Evolutionary conservation across 2,888 invertebrate genomes (phyloP), one percentile per base, ranked within the genome.

Genomic region (Junonia oenone): DNA sequence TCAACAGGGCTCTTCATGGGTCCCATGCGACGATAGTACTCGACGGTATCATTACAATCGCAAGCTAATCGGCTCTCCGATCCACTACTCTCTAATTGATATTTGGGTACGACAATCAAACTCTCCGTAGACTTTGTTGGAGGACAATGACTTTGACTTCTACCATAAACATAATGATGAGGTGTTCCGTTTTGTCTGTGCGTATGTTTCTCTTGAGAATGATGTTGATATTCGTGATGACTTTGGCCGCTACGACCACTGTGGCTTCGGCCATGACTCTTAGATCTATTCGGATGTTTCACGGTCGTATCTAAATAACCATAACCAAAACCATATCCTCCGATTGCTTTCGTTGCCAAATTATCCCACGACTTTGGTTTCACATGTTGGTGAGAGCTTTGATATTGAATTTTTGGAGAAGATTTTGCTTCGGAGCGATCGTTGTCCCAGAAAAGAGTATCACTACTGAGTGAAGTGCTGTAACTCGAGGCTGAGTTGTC

Each of bases 311-410:
- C 96, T 52, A 95, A 82, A 69, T 96, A 96, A 6, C 96, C 96
- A 69, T 96, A 97, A 0, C 96, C 96, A 68, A 96, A 96, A 2
- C 96, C 96, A 64, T 97, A 96, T 0, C 96, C 96, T 0, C 96
- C 96, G 64, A 95, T 94, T 0, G 95, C 94, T 83, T 96, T 96
- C 1, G 96, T 96, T 0, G 96, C 95, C 52, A 97, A 84, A 80
- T 97, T 97, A 74, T 97, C 97, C 96, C 97, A 97, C 0, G 96
- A 97, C 76, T 97, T 97, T 0, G 97, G 97, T 72, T 97, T 97
- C 0, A 75, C 81, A 51, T 90, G 82, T 63, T 84, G 87, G 58
- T 90, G 83, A 19, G 85, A 75, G 58, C 78, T 87, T 63, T 90
- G 90, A 50, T 90, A 89, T 64, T 90, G 89, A 57, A 89, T 87